Base-by-base conservation (phyloP, 2,888 invertebrate species). In the Lasioglossum vierecki region DNA sequence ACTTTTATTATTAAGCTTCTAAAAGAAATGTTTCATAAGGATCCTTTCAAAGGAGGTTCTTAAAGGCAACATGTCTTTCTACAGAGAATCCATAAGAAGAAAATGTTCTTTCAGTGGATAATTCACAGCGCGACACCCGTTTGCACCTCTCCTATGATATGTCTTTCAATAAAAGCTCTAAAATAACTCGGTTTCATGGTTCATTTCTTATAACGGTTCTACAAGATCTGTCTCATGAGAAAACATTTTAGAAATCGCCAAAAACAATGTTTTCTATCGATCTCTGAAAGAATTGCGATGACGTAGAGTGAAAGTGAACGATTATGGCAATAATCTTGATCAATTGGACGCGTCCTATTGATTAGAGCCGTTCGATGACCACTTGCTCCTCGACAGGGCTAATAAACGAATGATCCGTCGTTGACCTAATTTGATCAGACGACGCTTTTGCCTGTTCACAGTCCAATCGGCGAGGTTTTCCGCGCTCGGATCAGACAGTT, bases 381-480 rank as follows among this genome's bases (percentile, higher is more conserved):
- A 46, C 4, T 22, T 68, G 22, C 39, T 18, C 22, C 53, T 22
- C 3, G 68, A 11, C n/a, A 66, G 11, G 9, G 5, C 9, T 8
- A 39, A 49, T 46, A 49, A 46, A 49, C 26, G 9, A 77, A 68
- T 49, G 15, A 26, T 9, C 76, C 49, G 49, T n/a, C 49, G n/a
- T 9, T n/a, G 49, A 77, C 68, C 76, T n/a, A 68, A 68, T 68
- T 77, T 39, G 49, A 53, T 53, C 26, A 18, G 18, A 13, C 44
- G 30, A 77, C 57, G 5, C 22, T 73, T 63, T 71, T 74, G 13
- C 9, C 8, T 39, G 30, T 35, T 22, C 35, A 1, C 80, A 98
- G 98, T 90, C 98, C 97, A 0, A 97, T 98, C 84, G 98, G 98
- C 1, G 98, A 98, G 95, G 95, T 97, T 85, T 97, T 98, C 95